Evolutionary conservation across 2,113 vertebrate genomes (phyloP).

Genomic region (Xiphophorus couchianus): DNA sequence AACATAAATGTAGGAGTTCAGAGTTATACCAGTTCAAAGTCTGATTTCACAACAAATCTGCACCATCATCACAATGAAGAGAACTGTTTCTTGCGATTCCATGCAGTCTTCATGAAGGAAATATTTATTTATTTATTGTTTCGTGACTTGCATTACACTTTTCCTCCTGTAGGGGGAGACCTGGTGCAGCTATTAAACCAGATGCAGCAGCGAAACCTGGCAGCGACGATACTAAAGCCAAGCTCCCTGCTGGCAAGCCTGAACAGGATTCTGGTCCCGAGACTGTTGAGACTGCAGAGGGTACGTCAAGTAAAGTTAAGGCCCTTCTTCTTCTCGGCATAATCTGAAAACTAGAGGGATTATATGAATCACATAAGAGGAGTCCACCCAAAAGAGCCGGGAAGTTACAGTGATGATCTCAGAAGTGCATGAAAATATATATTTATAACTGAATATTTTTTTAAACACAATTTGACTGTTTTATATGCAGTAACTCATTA

Average conservation of each 20-base stretch:
- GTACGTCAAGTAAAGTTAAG: constrained; percentile 24
- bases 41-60: background rate
- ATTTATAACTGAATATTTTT: too few relatives aligned
- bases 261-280: constrained; percentile 21
- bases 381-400: too few relatives aligned
- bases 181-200: constrained; percentile 31
- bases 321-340: background rate
- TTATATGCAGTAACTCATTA: background rate
- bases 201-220: constrained; percentile 12
- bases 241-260: constrained; percentile 35
- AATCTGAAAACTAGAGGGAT: background rate
- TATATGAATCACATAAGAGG: too few relatives aligned
- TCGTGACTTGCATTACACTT: background rate
- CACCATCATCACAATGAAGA: background rate
- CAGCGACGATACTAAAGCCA: constrained; percentile 3
- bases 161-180: constrained; percentile 71
- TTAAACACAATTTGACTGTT: background rate
- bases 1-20: background rate
- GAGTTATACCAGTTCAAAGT: background rate
- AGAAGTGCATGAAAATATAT: background rate
- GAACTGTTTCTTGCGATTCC: too few relatives aligned
- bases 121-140: background rate
- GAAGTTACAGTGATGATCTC: background rate
- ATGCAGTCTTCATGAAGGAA: background rate
- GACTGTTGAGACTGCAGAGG: constrained; percentile 16